Evolutionary conservation across 2,888 invertebrate species (phyloP), one percentile per base, ranked within the genome.

Genomic region (Desoria tigrina): DNA sequence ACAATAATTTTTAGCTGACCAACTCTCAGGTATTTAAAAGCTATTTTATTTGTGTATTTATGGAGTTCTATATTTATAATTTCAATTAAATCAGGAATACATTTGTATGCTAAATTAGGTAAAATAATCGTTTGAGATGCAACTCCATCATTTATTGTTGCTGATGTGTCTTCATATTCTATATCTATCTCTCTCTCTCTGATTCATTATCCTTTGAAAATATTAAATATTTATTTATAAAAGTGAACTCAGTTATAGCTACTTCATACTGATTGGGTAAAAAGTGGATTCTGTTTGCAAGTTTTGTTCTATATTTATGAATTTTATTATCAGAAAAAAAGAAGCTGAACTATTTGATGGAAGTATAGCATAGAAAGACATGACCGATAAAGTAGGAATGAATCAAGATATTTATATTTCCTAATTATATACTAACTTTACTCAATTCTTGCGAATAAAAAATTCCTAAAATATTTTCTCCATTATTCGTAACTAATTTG

Each of bases 401-500:
- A n/a, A n/a, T n/a, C n/a, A n/a, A n/a, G n/a, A n/a, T n/a, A n/a
- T 45, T 21, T 45, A 9, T 21, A 45, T 9, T 18, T 45, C 16
- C 21, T 45, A 11, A 9, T 21, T 45, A 16, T 45, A 18, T 16
- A 18, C 6, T 6, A 45, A 45, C 45, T 45, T 45, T 45, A 6
- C n/a, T 18, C 6, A 45, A 21, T 16, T 45, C 45, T 45, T 45
- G 45, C 9, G 16, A 4, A 21, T 45, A 45, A 45, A 45, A 45
- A 45, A 45, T 45, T 21, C 45, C 45, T 45, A 45, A 45, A 45
- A 45, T 21, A 6, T 45, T n/a, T 18, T 45, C 45, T 18, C 21
- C n/a, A 18, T 45, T 21, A 45, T 16, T 18, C 4, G 6, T 21
- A 11, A n/a, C 4, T 16, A 45, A 45, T 21, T 45, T 45, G n/a